These are phyloP conservation scores for Caenorhabditis macrosperma DNA, from an alignment of 2,888 invertebrate species.

Conservation along the genomic window DNA sequence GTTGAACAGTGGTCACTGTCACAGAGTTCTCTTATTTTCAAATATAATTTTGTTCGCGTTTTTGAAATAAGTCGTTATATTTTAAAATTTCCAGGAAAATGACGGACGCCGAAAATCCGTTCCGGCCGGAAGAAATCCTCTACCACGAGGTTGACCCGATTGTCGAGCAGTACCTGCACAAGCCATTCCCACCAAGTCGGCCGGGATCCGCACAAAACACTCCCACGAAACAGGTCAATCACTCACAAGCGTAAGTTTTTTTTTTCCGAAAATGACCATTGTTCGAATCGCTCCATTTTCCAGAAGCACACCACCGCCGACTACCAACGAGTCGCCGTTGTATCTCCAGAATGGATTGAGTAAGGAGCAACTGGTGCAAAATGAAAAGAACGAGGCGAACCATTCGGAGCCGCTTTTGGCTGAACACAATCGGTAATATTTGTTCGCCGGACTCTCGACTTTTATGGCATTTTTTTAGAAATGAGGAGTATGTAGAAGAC, in stretches of 20 bases:
- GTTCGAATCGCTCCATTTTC: not conserved
- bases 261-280: not conserved
- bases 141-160: conserved; percentile 79
- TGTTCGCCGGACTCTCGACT: not conserved
- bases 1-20: not conserved
- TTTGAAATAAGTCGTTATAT: not conserved
- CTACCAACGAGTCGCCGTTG: conserved; percentile 59
- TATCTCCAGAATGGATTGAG: conserved; percentile 68
- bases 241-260: conserved; percentile 31
- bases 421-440: conserved; percentile 45
- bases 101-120: conserved; percentile 79
- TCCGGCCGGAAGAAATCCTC: conserved; percentile 78
- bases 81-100: conserved; percentile 71
- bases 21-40: not conserved
- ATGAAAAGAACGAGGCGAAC: conserved; percentile 58
- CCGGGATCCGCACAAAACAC: conserved; percentile 67
- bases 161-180: conserved; percentile 78
- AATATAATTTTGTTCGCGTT: too few species aligned
- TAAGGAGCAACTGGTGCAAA: conserved; percentile 69
- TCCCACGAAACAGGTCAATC: conserved; percentile 60
- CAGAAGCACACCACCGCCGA: conserved; percentile 45
- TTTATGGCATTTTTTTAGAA: conserved; percentile 2
- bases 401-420: conserved; percentile 59
- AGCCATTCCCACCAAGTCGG: conserved; percentile 72
- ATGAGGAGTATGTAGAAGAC: conserved; percentile 60